Evolutionary conservation across 2,113 vertebrate genomes (phyloP).

Genomic region (Balaeniceps rex): DNA sequence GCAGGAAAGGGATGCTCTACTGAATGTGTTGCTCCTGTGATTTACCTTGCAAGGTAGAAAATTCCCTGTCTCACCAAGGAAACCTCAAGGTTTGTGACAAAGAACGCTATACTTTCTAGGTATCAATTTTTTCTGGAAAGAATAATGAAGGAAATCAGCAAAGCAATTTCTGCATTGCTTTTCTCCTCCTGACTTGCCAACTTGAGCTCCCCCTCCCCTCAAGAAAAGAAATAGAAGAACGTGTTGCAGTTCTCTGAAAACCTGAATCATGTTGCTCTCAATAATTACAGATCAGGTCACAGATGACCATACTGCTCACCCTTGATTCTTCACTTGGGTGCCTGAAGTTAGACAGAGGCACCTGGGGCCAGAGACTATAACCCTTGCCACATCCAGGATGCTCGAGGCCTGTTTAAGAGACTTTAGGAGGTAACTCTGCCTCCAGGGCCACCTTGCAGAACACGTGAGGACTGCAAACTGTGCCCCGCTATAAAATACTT

Average conservation of each 20-base stretch:
- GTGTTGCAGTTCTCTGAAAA: background rate
- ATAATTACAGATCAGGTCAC: background rate
- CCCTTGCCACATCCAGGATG: background rate
- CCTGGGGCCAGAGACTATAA: background rate
- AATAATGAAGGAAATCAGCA: background rate
- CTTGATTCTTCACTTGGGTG: background rate
- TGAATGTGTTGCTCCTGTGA: background rate
- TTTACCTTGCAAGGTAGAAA: background rate
- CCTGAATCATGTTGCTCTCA: background rate
- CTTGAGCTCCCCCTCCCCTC: background rate
- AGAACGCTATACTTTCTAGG: background rate
- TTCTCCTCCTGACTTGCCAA: background rate
- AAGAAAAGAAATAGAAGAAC: background rate
- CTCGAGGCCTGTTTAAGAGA: background rate
- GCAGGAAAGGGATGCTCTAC: background rate
- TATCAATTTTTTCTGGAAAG: background rate
- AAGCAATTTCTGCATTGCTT: background rate
- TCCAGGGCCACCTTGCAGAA: background rate
- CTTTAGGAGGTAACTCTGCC: background rate
- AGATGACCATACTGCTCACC: background rate
- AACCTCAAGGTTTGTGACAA: background rate
- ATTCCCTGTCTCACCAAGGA: background rate
- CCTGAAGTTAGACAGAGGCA: background rate
- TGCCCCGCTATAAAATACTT: background rate
- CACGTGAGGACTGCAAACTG: background rate